Conservation (phyloP, 2,797 vertebrate species). For the Simalia tracyae region DNA sequence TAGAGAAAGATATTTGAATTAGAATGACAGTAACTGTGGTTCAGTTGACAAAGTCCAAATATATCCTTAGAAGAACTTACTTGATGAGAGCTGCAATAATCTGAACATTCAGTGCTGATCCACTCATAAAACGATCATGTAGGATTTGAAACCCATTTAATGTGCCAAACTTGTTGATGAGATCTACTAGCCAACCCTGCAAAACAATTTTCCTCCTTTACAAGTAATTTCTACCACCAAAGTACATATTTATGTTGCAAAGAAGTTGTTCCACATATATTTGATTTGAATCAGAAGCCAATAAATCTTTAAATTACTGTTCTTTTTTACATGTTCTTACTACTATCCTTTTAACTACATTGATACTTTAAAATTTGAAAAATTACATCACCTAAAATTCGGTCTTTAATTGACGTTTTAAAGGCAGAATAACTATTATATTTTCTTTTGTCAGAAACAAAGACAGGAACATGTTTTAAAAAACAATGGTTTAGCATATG, state of each 20-base stretch:
- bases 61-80: slow-evolving; percentile 74
- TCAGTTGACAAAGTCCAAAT: neutral
- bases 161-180: slow-evolving; percentile 99
- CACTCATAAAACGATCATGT: slow-evolving; percentile 98
- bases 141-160: slow-evolving; percentile 99
- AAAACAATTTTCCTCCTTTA: slow-evolving; percentile 54
- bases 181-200: slow-evolving; percentile 99
- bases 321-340: neutral
- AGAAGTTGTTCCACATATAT: neutral
- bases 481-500: neutral
- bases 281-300: neutral
- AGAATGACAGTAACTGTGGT: neutral
- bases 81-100: slow-evolving; percentile 99
- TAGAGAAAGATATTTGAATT: neutral
- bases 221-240: slow-evolving; percentile 21
- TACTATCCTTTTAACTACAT: neutral
- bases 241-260: neutral
- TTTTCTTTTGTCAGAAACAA: neutral
- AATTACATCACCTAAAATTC: neutral
- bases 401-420: neutral
- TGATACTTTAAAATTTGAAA: neutral
- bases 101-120: slow-evolving; percentile 98
- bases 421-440: neutral
- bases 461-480: neutral
- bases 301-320: neutral